Evolutionary conservation across 2,888 invertebrate species (phyloP).

Genomic region (Spodoptera exigua): DNA sequence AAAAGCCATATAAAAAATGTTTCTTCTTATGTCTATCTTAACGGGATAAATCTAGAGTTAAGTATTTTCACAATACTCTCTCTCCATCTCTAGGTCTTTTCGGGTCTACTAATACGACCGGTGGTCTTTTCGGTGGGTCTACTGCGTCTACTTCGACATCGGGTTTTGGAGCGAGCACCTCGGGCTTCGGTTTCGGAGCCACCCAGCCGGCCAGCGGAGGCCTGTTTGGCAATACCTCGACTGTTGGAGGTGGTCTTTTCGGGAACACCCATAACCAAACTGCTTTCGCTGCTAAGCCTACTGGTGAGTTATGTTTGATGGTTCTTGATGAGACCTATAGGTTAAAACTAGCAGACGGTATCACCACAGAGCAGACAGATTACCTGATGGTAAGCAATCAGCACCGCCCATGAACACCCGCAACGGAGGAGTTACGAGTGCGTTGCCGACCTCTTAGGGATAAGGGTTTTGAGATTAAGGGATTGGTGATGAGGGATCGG

Average conservation of each 20-base stretch:
- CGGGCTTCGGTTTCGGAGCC: constrained; percentile 81
- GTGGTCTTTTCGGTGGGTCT: constrained; percentile 76
- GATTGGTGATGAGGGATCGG: too few relatives aligned
- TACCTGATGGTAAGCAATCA: too few relatives aligned
- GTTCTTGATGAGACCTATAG: too few relatives aligned
- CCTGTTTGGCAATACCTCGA: constrained; percentile 89
- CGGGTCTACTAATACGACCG: constrained; percentile 86
- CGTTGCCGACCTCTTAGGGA: too few relatives aligned
- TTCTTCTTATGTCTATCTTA: too few relatives aligned
- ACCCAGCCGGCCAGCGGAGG: constrained; percentile 84
- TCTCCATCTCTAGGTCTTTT: constrained; percentile 86
- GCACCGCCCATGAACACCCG: too few relatives aligned
- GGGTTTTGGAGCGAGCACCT: constrained; percentile 91
- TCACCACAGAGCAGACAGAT: too few relatives aligned
- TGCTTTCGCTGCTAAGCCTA: constrained; percentile 89
- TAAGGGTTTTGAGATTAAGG: too few relatives aligned
- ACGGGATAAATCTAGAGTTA: too few relatives aligned
- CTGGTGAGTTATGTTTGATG: constrained; percentile 79
- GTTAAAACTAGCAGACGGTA: too few relatives aligned
- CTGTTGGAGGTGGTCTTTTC: constrained; percentile 86
- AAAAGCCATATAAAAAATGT: too few relatives aligned
- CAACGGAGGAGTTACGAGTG: too few relatives aligned
- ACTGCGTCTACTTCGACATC: constrained; percentile 84
- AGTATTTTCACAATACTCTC: background rate
- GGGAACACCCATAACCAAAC: constrained; percentile 88